phyloP scores from a whole-genome alignment of 2,888 invertebrate genomes.

The Mesoligia furuncula region DNA sequence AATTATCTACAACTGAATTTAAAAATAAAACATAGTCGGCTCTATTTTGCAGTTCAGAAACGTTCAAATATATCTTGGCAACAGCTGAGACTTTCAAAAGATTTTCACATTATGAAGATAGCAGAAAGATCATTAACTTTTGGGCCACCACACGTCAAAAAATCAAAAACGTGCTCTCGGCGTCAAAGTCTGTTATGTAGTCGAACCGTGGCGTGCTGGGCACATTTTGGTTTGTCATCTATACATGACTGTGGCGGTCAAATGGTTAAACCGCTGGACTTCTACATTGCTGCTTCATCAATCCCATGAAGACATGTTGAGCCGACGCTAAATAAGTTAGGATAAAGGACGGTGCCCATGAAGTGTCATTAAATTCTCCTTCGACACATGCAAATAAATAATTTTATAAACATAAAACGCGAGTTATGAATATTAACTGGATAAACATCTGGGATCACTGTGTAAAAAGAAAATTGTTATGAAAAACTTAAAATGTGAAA shows the following conservation, averaged over 20 bases:
- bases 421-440: background rate
- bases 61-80: background rate
- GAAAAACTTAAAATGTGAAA: background rate
- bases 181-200: too few relatives aligned
- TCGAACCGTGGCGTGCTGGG: too few relatives aligned
- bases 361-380: background rate
- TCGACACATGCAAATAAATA: background rate
- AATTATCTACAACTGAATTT: background rate
- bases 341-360: background rate
- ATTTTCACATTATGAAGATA: background rate
- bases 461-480: background rate
- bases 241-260: too few relatives aligned
- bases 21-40: background rate
- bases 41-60: constrained; percentile 2
- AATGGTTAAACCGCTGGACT: background rate
- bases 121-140: background rate
- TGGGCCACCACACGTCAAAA: too few relatives aligned
- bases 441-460: background rate
- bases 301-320: background rate
- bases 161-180: too few relatives aligned
- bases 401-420: background rate
- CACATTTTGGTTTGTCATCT: too few relatives aligned
- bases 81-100: too few relatives aligned
- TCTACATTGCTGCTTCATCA: background rate
- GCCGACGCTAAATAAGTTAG: background rate